Percentiles rank a stretch among this genome's conserved stretches.
Evolutionary conservation across 2,113 vertebrate genomes (phyloP).

Genomic region (Aspidoscelis tigris): DNA sequence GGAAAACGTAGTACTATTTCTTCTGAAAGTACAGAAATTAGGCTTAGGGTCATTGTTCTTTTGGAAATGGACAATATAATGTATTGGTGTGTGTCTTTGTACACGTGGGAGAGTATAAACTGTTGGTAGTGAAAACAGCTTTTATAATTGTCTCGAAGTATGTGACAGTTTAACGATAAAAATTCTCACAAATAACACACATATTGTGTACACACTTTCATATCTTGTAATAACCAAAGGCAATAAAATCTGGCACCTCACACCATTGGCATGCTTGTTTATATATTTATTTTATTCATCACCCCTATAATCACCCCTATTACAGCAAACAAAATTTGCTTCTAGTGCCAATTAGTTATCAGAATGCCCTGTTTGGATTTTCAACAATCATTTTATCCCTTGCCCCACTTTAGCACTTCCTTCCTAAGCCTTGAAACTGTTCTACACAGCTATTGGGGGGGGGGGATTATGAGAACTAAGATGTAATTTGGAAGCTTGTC

Average conservation of each 20-base stretch:
- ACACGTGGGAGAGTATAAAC: not conserved
- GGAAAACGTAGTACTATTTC: accelerated
- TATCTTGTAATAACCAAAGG: not conserved
- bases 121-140: not conserved
- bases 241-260: not conserved
- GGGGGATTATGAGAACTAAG: not conserved
- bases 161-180: accelerated
- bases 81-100: not conserved
- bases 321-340: not conserved
- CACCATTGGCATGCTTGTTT: not conserved
- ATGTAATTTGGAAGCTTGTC: not conserved
- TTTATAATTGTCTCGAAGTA: not conserved
- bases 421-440: not conserved
- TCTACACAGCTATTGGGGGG: not conserved
- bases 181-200: accelerated
- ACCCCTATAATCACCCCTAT: not conserved
- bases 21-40: accelerated
- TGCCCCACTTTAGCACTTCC: not conserved
- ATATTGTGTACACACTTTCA: not conserved
- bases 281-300: not conserved
- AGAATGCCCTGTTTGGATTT: slow-evolving; percentile 4
- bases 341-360: not conserved
- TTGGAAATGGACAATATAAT: not conserved
- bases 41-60: accelerated
- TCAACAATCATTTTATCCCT: not conserved